phyloP scores from a whole-genome alignment of 2,888 invertebrate species.

The Pterostichus madidus region DNA sequence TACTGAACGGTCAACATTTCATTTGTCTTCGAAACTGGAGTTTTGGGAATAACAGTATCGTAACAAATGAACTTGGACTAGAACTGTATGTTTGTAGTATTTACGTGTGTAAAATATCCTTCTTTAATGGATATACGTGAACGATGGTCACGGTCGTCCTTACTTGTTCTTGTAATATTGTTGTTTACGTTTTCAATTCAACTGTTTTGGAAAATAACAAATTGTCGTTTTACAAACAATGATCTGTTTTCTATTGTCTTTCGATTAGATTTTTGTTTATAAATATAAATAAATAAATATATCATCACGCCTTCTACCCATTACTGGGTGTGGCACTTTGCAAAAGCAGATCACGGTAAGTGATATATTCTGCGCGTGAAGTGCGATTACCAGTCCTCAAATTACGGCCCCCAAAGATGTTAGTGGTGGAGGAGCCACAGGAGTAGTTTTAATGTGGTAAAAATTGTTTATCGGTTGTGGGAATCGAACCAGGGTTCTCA shows the following conservation, averaged over 20 bases:
- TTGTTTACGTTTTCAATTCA: slow-evolving; percentile 48
- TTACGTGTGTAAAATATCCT: slow-evolving; percentile 34
- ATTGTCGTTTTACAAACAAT: slow-evolving; percentile 1
- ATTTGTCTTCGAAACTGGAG: slow-evolving; percentile 56
- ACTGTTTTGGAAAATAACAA: background rate
- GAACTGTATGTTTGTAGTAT: slow-evolving; percentile 26
- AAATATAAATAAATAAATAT: background rate
- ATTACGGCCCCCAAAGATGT: too few species aligned
- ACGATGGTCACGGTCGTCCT: background rate
- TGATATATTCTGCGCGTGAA: too few species aligned
- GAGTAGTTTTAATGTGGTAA: too few species aligned
- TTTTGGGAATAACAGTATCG: slow-evolving; percentile 55
- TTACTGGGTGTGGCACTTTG: too few species aligned
- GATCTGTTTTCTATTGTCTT: background rate
- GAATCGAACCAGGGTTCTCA: too few species aligned
- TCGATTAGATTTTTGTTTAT: background rate
- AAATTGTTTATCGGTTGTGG: too few species aligned
- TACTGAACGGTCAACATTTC: slow-evolving; percentile 57
- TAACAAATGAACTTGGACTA: slow-evolving; percentile 37
- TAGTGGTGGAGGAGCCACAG: too few species aligned
- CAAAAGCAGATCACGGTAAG: too few species aligned
- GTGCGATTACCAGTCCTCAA: too few species aligned
- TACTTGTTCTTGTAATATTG: slow-evolving; percentile 23
- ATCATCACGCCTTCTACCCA: too few species aligned
- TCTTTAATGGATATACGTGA: slow-evolving; percentile 23